Percentiles rank a stretch among this genome's conserved stretches.
phyloP scores from a whole-genome alignment of 2,888 invertebrate species.

The Oligia strigilis region DNA sequence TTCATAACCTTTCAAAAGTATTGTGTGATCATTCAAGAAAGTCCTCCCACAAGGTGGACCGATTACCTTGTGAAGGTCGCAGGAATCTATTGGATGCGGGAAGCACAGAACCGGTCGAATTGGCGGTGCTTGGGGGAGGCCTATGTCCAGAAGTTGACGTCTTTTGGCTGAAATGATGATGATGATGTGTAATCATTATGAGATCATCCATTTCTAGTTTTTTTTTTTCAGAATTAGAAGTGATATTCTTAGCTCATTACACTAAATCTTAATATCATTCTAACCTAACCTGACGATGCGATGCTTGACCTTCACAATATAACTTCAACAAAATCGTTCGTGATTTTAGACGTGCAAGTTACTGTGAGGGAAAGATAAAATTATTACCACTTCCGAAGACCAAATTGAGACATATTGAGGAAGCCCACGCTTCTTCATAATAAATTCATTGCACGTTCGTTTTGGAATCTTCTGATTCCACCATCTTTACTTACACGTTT shows the following conservation, averaged over 20 bases:
- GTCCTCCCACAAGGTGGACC: no score
- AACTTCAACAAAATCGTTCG: not conserved
- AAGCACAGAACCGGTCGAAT: no score
- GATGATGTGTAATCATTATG: not conserved
- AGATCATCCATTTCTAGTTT: not conserved
- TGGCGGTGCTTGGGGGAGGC: no score
- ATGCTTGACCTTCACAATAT: not conserved
- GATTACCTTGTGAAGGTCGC: no score
- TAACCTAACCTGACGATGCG: not conserved
- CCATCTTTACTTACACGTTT: conserved; percentile 29
- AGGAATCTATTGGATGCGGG: no score
- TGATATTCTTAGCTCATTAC: not conserved
- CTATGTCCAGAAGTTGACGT: no score
- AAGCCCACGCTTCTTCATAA: conserved; percentile 35
- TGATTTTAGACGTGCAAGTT: not conserved
- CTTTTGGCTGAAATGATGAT: no score
- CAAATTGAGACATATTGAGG: conserved; percentile 53
- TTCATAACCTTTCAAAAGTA: not conserved
- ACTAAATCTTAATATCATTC: no score
- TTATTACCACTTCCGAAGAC: conserved; percentile 15
- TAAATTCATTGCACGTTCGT: conserved; percentile 60
- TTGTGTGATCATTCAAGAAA: not conserved
- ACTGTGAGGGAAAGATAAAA: conserved; percentile 30
- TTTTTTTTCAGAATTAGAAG: no score
- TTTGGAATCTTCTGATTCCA: conserved; percentile 53